Conservation (phyloP, 2,113 vertebrate genomes). For the Cariama cristata region DNA sequence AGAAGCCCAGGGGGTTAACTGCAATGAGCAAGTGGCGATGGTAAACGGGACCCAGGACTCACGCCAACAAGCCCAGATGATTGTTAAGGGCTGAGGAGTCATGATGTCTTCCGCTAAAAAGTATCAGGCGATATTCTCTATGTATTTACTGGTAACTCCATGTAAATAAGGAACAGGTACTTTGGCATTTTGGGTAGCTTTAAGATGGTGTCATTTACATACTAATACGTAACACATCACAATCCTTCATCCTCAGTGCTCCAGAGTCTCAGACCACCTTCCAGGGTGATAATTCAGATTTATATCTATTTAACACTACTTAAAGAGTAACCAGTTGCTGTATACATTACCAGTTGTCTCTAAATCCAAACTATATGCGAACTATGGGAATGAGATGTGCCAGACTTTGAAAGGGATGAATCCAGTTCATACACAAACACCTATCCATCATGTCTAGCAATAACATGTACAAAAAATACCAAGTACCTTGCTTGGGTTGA, state of each 20-base stretch:
- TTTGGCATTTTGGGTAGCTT: neutral
- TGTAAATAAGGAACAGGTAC: neutral
- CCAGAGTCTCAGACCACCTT: neutral
- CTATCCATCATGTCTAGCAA: neutral
- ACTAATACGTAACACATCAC: neutral
- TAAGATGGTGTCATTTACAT: neutral
- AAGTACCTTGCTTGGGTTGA: neutral
- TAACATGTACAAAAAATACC: neutral
- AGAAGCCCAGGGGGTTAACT: neutral
- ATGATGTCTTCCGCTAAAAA: neutral
- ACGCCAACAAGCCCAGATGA: neutral
- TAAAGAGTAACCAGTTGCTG: neutral
- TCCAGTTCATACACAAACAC: neutral
- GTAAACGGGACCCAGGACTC: neutral
- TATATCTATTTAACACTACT: neutral
- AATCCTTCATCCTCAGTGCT: neutral
- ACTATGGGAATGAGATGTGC: neutral
- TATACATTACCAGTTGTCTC: neutral
- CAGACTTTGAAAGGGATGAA: neutral
- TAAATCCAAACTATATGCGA: neutral
- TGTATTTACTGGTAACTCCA: neutral
- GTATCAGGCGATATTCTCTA: neutral
- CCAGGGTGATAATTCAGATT: neutral
- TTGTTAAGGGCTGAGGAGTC: neutral
- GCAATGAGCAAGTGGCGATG: accelerated